A percentile compares a stretch with the other conserved stretches of the same genome.
These are phyloP conservation scores for Apodemia mormo DNA, from an alignment of 2,888 invertebrate species.

Conservation along the genomic window DNA sequence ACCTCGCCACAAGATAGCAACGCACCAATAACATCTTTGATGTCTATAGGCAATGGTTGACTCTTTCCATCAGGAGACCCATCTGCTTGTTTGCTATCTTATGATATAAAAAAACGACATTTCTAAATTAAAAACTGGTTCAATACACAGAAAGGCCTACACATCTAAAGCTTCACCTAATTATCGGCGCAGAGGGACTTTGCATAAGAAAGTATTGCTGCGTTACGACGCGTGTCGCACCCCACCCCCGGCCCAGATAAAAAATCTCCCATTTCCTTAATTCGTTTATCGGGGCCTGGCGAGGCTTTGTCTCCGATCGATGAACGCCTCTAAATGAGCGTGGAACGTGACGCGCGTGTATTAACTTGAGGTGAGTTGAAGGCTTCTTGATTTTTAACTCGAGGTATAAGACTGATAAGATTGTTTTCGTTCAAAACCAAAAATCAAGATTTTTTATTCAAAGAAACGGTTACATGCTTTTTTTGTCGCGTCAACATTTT, in stretches of 20 bases:
- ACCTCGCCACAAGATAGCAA: too few relatives aligned
- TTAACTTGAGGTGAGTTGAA: conserved; percentile 70
- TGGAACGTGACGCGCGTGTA: conserved; percentile 76
- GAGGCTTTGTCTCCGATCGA: conserved; percentile 81
- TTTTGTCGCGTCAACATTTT: too few relatives aligned
- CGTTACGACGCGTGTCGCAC: conserved; percentile 77
- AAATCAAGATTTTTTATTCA: too few relatives aligned
- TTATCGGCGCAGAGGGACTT: conserved; percentile 76
- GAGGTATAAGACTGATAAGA: neutral
- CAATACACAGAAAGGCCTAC: conserved; percentile 60
- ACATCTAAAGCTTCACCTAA: conserved; percentile 70
- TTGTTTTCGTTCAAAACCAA: neutral
- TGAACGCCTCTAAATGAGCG: conserved; percentile 78
- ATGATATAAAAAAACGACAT: neutral
- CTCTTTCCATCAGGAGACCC: too few relatives aligned
- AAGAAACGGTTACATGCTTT: too few relatives aligned
- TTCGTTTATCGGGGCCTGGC: conserved; percentile 79
- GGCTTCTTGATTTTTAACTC: conserved; percentile 38
- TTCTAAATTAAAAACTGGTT: conserved; percentile 65
- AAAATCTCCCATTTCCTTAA: conserved; percentile 82
- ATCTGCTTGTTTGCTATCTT: too few relatives aligned
- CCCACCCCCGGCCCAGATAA: conserved; percentile 68
- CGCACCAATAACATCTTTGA: too few relatives aligned
- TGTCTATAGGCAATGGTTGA: too few relatives aligned
- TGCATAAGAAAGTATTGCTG: conserved; percentile 81